Base-by-base conservation (phyloP, 2,888 invertebrate genomes). In the Amblyteles armatorius region DNA sequence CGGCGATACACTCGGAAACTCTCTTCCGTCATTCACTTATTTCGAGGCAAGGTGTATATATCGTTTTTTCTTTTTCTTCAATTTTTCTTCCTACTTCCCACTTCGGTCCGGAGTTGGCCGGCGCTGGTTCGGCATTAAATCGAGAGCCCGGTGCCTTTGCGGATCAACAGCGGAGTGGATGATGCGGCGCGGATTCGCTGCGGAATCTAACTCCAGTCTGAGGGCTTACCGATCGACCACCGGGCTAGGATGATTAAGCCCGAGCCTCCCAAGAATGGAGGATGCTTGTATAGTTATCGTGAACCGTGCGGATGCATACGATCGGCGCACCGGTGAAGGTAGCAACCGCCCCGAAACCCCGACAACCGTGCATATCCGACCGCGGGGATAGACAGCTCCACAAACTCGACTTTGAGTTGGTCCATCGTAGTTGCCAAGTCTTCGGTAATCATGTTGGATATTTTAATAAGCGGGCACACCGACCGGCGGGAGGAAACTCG, bases 391-490 rank as follows among this genome's bases (percentile, higher is more conserved):
- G 80, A 82, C 83, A 85, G 79, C 86, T 79, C 74, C 77, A 68
- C 82, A 84, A 89, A 87, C 87, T 87, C 87, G 60, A 86, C 88
- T 88, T 87, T 87, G 79, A 91, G 89, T 90, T 89, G 90, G 89
- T 92, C 91, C 88, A 91, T 92, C 91, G 91, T 91, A 92, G 92
- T 92, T 92, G 89, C 91, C 90, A 91, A 91, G 90, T 92, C 91
- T 89, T 89, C 89, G 87, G 92, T 92, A 93, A 93, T 92, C 91
- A 90, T 88, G 91, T 93, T 92, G 92, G 92, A 92, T 92, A 92
- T 93, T 92, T 93, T 93, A 93, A 92, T 92, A 93, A 93, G 91
- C 91, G 90, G 88, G 89, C 90, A 89, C 89, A 89, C 87, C 88
- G 88, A 89, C 87, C 88, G 88, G 85, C 87, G 86, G 84, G 90